Evolutionary conservation across 2,888 invertebrate genomes (phyloP).

Genomic region (Dyspetes luteomarginatus): DNA sequence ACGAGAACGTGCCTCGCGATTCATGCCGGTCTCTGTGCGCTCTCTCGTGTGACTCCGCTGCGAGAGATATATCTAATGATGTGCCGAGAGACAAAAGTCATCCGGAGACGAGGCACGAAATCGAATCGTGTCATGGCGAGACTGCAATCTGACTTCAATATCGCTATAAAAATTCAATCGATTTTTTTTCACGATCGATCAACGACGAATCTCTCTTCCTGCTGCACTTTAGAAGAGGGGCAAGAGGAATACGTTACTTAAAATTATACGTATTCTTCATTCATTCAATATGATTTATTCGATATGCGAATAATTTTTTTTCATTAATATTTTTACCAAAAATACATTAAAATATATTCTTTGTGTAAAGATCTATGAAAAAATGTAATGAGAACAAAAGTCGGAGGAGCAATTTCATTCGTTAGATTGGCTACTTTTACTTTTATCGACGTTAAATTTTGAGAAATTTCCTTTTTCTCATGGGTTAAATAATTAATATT

Average conservation of each 20-base stretch:
- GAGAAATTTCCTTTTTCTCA: background rate
- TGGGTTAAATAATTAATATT: background rate
- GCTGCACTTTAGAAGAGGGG: too few relatives aligned
- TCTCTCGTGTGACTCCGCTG: conserved; percentile 28
- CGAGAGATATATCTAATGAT: conserved; percentile 41
- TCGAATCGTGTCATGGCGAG: conserved; percentile 20
- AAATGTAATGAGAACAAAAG: too few relatives aligned
- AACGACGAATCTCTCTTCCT: too few relatives aligned
- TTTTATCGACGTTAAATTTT: background rate
- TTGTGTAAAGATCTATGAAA: too few relatives aligned
- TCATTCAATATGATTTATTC: too few relatives aligned
- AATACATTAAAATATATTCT: too few relatives aligned
- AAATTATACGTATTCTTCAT: too few relatives aligned
- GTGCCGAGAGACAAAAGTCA: conserved; percentile 17
- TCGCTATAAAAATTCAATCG: background rate
- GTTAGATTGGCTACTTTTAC: background rate
- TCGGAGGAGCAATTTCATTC: too few relatives aligned
- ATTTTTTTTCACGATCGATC: background rate
- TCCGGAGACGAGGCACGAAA: conserved; percentile 16
- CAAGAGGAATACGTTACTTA: too few relatives aligned
- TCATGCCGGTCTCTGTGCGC: background rate
- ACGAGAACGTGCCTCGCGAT: conserved; percentile 42
- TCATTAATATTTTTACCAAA: too few relatives aligned
- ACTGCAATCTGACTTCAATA: background rate
- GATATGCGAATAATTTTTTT: too few relatives aligned